Evolutionary conservation across 1,140 invertebrate genomes (phyloP).

Genomic region (Lucilia cuprina): DNA sequence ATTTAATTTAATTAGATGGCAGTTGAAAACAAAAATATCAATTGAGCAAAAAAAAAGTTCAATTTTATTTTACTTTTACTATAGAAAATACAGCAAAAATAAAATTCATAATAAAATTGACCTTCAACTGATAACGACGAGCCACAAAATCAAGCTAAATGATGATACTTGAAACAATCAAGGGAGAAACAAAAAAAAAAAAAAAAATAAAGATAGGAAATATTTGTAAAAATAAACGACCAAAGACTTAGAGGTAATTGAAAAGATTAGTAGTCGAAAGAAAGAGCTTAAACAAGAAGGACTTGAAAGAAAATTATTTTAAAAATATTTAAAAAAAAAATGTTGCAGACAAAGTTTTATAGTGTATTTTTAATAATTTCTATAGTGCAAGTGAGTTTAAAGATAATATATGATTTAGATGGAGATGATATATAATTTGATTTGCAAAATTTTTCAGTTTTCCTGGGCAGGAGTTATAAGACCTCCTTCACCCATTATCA

Average conservation of each 20-base stretch:
- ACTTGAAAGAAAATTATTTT: slow-evolving; percentile 2
- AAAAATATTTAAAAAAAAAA: background rate
- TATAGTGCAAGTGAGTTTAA: background rate
- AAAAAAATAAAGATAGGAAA: background rate
- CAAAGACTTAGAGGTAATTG: background rate
- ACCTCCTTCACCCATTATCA: background rate
- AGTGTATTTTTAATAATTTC: background rate
- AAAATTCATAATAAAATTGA: background rate
- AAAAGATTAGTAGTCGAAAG: background rate
- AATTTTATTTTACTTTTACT: background rate
- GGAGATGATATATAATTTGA: background rate
- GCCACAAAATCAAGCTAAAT: background rate
- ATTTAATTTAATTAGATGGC: background rate
- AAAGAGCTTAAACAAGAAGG: background rate
- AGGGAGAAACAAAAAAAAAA: too few relatives aligned
- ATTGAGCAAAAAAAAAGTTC: background rate
- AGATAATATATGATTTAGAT: background rate
- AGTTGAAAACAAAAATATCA: background rate
- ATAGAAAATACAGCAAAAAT: background rate
- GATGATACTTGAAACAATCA: background rate
- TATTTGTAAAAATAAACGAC: background rate
- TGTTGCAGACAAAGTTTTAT: background rate
- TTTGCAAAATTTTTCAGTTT: background rate
- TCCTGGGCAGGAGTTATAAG: background rate
- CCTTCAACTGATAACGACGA: slow-evolving; percentile 7